Conservation (phyloP, 2,888 invertebrate species). For the Dimorphilus gyrociliatus region DNA sequence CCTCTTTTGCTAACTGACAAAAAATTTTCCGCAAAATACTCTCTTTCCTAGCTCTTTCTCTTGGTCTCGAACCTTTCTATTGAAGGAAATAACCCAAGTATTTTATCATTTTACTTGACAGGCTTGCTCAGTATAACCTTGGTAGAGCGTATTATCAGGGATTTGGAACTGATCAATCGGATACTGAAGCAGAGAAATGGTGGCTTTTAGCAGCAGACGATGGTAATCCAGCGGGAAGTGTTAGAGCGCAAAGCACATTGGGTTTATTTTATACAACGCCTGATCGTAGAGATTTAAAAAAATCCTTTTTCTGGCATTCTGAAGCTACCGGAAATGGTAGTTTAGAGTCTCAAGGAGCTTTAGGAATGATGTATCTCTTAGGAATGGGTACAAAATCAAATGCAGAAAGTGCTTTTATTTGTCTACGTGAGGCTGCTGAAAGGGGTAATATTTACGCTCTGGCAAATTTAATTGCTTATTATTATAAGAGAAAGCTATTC, state of each 20-base stretch:
- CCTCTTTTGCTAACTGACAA: too few species aligned
- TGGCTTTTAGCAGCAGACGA: conserved; percentile 35
- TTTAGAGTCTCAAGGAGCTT: conserved; percentile 36
- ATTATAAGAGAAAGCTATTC: conserved; percentile 32
- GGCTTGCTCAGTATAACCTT: conserved; percentile 31
- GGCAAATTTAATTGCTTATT: conserved; percentile 33
- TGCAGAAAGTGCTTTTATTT: conserved; percentile 25
- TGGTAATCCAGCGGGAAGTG: conserved; percentile 30
- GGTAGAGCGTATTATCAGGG: conserved; percentile 36
- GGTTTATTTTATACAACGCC: conserved; percentile 34
- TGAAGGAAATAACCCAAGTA: too few species aligned
- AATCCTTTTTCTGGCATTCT: conserved; percentile 37
- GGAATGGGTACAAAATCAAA: conserved; percentile 28
- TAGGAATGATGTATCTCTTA: conserved; percentile 36
- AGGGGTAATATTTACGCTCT: conserved; percentile 38
- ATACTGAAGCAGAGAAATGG: conserved; percentile 29
- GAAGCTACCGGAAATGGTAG: conserved; percentile 37
- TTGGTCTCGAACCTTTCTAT: too few species aligned
- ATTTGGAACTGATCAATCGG: conserved; percentile 30
- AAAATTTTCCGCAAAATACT: too few species aligned
- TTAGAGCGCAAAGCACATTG: conserved; percentile 32
- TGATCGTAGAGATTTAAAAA: conserved; percentile 19
- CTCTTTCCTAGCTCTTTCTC: too few species aligned
- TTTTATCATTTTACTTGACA: too few species aligned
- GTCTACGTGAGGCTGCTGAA: conserved; percentile 29